Base-by-base conservation (phyloP, 2,797 vertebrate genomes). In the Alcedo atthis region DNA sequence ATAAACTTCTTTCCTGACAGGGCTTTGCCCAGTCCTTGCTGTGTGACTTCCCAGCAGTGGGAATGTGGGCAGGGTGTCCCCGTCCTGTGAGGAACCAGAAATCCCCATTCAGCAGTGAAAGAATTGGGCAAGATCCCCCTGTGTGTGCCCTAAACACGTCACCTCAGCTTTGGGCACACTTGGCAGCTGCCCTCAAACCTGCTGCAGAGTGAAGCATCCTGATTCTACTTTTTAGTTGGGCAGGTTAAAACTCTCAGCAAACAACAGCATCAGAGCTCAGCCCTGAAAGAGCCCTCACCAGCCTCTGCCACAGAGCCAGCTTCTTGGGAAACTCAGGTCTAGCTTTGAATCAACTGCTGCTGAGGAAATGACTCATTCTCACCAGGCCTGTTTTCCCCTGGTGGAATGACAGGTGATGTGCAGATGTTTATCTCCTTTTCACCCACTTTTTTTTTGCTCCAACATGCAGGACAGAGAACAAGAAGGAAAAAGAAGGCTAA, bases 91-190 rank as follows among this genome's bases (percentile, higher is more conserved):
- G 46, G 11, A 6, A 48, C 16, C 28, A 51, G 75, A 58, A 90
- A 78, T 22, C 42, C 63, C 40, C 2, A 83, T 58, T 77, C 48
- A 70, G 85, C 57, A 30, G 45, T 5, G 43, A 42, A 45, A 55
- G 61, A 70, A 35, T 1, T 1, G 35, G 53, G 81, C 42, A 49
- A 28, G 68, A 71, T 5, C 46, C 26, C 82, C 6, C n/a, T 7
- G 0, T 9, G 0, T 0, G 9, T 48, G 13, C 69, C 2, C 1
- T 35, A 24, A 61, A n/a, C 3, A 30, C 19, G 17, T 16, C 4
- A 53, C 14, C 51, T 26, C 35, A 15, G 32, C 30, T 33, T 25
- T 7, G 32, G 57, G 53, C 40, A 2, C 22, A 45, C 21, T 48
- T 37, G 69, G 70, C 81, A 53, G 43, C 5, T 12, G 35, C 48